Evolutionary conservation across 2,888 invertebrate genomes (phyloP).

Genomic region (Heliconius charithonia): DNA sequence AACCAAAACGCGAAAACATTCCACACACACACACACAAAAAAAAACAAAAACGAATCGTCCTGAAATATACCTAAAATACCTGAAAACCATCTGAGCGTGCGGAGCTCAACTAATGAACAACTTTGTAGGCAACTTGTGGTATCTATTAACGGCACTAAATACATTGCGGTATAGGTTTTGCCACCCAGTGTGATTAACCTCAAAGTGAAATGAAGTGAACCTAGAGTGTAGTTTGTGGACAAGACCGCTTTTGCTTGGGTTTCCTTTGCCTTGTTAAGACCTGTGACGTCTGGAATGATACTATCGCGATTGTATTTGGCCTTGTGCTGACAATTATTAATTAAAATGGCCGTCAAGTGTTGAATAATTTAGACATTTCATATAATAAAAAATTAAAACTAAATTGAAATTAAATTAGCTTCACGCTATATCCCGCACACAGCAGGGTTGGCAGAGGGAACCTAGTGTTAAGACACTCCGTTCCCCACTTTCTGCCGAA

Average conservation of each 20-base stretch:
- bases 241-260: slow-evolving; percentile 40
- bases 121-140: slow-evolving; percentile 45
- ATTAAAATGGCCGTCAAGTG: slow-evolving; percentile 26
- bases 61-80: slow-evolving; percentile 5
- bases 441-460: too few species aligned
- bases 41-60: neutral
- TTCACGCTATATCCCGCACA: too few species aligned
- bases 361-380: slow-evolving; percentile 25
- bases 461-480: too few species aligned
- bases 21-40: neutral
- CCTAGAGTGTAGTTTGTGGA: slow-evolving; percentile 42
- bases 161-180: slow-evolving; percentile 45
- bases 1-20: too few species aligned
- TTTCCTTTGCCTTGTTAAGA: slow-evolving; percentile 45
- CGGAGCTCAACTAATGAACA: slow-evolving; percentile 24
- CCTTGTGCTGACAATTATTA: slow-evolving; percentile 38
- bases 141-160: slow-evolving; percentile 49
- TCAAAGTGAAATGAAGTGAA: slow-evolving; percentile 50
- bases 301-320: slow-evolving; percentile 35
- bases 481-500: too few species aligned
- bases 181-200: slow-evolving; percentile 53
- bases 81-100: slow-evolving; percentile 10
- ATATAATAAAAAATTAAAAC: too few species aligned
- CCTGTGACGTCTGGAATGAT: slow-evolving; percentile 38
- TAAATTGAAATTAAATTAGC: too few species aligned